phyloP scores from a whole-genome alignment of 2,113 vertebrate genomes.

The Nipponia nippon region DNA sequence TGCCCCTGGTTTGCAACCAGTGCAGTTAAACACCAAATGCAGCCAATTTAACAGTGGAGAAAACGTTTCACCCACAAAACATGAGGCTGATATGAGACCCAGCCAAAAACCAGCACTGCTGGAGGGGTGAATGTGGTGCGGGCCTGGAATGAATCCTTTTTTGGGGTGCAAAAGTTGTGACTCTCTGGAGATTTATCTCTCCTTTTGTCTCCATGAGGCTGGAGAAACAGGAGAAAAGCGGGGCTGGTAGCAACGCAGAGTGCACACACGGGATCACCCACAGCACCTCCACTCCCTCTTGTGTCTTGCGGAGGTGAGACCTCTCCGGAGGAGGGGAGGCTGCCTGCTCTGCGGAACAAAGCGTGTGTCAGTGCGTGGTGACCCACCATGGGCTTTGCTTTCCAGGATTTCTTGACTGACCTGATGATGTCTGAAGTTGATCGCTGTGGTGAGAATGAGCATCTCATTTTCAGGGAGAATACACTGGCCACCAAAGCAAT shows the following conservation, averaged over 20 bases:
- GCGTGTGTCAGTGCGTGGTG: neutral
- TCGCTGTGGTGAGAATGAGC: slow-evolving; percentile 97
- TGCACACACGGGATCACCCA: neutral
- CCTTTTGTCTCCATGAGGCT: neutral
- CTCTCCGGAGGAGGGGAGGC: neutral
- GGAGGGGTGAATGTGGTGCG: rapidly evolving
- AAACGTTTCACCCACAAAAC: neutral
- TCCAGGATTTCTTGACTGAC: slow-evolving; percentile 97
- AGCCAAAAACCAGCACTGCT: rapidly evolving
- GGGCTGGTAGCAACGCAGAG: neutral
- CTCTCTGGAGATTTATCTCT: neutral
- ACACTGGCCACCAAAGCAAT: slow-evolving; percentile 97
- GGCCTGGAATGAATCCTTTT: neutral
- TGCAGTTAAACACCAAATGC: neutral
- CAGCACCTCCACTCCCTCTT: neutral
- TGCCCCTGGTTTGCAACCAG: neutral
- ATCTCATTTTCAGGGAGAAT: slow-evolving; percentile 98
- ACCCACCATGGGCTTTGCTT: slow-evolving; percentile 40
- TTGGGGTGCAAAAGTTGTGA: neutral
- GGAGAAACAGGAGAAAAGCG: neutral
- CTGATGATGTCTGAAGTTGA: slow-evolving; percentile 99
- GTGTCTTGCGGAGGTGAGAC: rapidly evolving
- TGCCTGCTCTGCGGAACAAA: neutral
- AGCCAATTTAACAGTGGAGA: neutral
- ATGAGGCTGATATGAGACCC: neutral